Base-by-base conservation (phyloP, 2,797 vertebrate species). In the Cyclura pinguis region DNA sequence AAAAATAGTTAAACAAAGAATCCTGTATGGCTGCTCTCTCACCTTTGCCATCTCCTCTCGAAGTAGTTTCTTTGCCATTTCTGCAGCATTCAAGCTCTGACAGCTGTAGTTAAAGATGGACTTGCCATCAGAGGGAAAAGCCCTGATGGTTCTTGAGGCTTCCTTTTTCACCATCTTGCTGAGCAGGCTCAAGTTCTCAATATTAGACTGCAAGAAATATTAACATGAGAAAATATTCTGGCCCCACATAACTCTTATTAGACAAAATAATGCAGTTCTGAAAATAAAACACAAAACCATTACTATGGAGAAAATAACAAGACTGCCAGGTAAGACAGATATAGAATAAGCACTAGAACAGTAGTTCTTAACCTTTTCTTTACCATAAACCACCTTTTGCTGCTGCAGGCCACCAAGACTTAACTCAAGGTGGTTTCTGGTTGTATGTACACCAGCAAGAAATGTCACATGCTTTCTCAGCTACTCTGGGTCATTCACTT, bases 21-120 rank as follows among this genome's bases (percentile, higher is more conserved):
- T 42, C 24, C 9, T 22, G 29, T 42, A 47, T 16, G 24, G 4
- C 14, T 81, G 64, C 64, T 14, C 1, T 10, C 91, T 93, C 55
- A 98, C 98, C 98, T 98, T 96, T 84, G 96, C 96, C 96, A 98
- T 97, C 93, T 97, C 93, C 80, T 93, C 91, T 16, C 80, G 38
- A 84, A 98, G 96, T 91, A 93, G 83, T 64, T 96, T 92, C 93
- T 96, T 97, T 10, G 96, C 96, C n/a, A 94, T 95, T 88, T 95
- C 91, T 8, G 93, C 93, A 35, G 97, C 96, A 89, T 98, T 98
- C 91, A 97, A 92, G 73, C 96, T 96, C 94, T 98, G 98, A 86
- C 80, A 95, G 59, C 98, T 98, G 93, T 98, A 98, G 95, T 97
- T 98, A 92, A 97, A 94, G n/a, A 94, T 95, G 0, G 94, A 52